These are phyloP conservation scores for Xiphias gladius DNA, from an alignment of 2,113 vertebrate genomes.

Conservation along the genomic window DNA sequence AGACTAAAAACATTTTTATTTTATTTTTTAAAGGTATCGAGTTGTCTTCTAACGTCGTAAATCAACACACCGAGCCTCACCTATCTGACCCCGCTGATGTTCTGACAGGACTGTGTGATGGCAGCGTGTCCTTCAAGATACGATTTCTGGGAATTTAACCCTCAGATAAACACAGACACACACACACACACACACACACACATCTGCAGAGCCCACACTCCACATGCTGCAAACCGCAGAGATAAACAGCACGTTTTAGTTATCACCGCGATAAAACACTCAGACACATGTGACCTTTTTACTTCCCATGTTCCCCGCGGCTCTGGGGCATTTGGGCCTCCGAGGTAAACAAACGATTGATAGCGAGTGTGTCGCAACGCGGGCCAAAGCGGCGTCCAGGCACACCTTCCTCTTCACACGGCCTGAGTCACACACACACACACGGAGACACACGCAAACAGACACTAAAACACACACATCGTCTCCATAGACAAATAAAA, in stretches of 20 bases:
- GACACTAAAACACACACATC: not conserved
- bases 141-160: not conserved
- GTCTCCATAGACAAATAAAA: no score
- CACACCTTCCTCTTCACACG: conserved; percentile 9
- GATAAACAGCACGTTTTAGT: not conserved
- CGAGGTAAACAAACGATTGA: conserved; percentile 48
- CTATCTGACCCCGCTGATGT: no score
- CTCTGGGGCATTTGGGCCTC: not conserved
- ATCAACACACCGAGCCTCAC: no score
- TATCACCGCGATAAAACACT: conserved; percentile 25
- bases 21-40: no score
- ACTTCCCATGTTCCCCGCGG: not conserved
- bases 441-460: not conserved
- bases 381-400: not conserved
- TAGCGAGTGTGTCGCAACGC: conserved; percentile 29
- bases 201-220: not conserved
- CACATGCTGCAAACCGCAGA: conserved; percentile 29
- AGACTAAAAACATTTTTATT: no score
- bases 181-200: not conserved
- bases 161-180: not conserved
- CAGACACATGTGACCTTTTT: not conserved
- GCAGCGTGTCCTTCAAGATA: not conserved
- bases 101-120: not conserved
- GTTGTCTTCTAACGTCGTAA: no score
- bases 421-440: conserved; percentile 2